Percentiles rank a stretch among this genome's conserved stretches.
Conservation (phyloP, 2,888 invertebrate species). For the Lasioglossum figueresi region DNA sequence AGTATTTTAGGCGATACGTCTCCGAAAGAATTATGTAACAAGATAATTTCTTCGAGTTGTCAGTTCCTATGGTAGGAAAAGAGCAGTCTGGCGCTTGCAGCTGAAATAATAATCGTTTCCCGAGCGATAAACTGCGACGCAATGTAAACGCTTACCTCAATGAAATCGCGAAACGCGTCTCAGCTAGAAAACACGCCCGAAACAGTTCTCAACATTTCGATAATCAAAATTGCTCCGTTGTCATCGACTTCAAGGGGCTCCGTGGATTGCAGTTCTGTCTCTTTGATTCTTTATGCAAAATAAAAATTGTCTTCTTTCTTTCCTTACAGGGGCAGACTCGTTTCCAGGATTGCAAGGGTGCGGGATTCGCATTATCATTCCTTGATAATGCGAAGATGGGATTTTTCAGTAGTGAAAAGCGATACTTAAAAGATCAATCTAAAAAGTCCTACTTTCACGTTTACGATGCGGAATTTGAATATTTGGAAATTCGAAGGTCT, state of each 20-base stretch:
- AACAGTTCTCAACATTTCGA: background rate
- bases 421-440: no score
- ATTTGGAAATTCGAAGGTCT: no score
- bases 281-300: no score
- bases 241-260: background rate
- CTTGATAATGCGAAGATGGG: no score
- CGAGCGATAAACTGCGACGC: background rate
- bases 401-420: no score
- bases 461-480: no score
- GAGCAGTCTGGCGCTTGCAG: background rate
- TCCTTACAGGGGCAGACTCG: no score
- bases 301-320: no score
- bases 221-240: background rate
- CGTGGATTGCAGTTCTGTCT: background rate
- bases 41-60: constrained; percentile 24
- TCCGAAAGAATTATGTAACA: background rate
- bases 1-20: constrained; percentile 21
- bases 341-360: no score
- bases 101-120: background rate
- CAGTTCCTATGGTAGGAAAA: constrained; percentile 42
- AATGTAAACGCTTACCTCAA: constrained; percentile 20
- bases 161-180: constrained; percentile 5
- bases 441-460: no score
- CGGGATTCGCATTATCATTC: no score
- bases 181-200: background rate